phyloP scores from a whole-genome alignment of 2,888 invertebrate species.

The Latheticus oryzae region DNA sequence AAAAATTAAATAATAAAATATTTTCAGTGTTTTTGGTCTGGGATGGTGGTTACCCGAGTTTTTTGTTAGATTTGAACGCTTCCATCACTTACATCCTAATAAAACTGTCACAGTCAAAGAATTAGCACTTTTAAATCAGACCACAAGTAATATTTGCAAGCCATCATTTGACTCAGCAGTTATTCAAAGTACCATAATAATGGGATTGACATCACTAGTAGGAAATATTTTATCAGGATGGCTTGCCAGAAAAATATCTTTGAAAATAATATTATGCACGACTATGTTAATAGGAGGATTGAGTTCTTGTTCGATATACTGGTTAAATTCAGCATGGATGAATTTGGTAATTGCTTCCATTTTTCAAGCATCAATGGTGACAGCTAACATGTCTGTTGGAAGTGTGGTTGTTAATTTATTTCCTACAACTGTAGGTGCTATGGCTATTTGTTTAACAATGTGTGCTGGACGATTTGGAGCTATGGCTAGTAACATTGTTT shows the following conservation, averaged over 20 bases:
- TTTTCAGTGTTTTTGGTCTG: constrained; percentile 74
- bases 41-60: constrained; percentile 84
- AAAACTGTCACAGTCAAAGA: constrained; percentile 66
- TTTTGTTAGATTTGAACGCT: constrained; percentile 70
- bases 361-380: constrained; percentile 67
- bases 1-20: constrained; percentile 5
- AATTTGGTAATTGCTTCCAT: constrained; percentile 71
- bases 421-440: constrained; percentile 67
- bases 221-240: constrained; percentile 75
- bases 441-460: constrained; percentile 74
- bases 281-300: constrained; percentile 68
- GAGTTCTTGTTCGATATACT: constrained; percentile 72
- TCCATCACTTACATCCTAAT: constrained; percentile 65
- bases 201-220: constrained; percentile 74
- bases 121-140: constrained; percentile 41
- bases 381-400: constrained; percentile 65
- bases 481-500: constrained; percentile 73
- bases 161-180: constrained; percentile 71
- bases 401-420: constrained; percentile 61
- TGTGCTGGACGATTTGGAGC: constrained; percentile 76
- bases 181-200: constrained; percentile 74
- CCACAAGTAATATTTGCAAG: constrained; percentile 62
- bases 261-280: constrained; percentile 59
- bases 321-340: constrained; percentile 67
- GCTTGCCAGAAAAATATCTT: constrained; percentile 63